Conservation (phyloP, 1,140 invertebrate genomes). For the Nasonia giraulti region DNA sequence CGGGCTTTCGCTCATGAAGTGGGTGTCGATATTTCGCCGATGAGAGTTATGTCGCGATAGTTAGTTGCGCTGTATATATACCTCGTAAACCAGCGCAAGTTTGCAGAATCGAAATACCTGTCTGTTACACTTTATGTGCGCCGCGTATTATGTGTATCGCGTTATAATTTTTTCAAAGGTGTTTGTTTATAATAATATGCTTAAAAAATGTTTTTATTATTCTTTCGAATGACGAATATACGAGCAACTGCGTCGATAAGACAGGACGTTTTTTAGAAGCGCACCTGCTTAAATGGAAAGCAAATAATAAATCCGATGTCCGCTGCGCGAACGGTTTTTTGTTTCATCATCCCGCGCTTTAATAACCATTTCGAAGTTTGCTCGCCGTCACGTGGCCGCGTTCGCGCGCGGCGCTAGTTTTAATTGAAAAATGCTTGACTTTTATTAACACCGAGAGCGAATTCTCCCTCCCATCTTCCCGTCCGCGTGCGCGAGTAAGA, state of each 20-base stretch:
- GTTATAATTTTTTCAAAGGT: no score
- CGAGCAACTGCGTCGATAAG: no score
- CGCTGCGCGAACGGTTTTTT: not conserved
- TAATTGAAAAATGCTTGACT: slow-evolving; percentile 53
- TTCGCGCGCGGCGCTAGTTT: not conserved
- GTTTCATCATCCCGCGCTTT: not conserved
- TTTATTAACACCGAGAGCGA: slow-evolving; percentile 48
- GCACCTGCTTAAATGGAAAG: no score
- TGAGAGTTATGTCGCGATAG: slow-evolving; percentile 29
- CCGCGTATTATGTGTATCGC: no score
- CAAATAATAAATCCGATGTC: not conserved
- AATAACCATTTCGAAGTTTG: slow-evolving; percentile 29
- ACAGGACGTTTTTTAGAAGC: no score
- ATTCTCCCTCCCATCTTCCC: slow-evolving; percentile 9
- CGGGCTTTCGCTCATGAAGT: slow-evolving; percentile 22
- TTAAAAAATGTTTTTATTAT: no score
- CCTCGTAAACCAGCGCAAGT: slow-evolving; percentile 3
- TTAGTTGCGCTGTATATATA: not conserved
- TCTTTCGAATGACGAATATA: no score
- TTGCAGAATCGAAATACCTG: not conserved
- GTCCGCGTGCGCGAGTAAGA: no score
- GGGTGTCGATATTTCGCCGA: slow-evolving; percentile 36
- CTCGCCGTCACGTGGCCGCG: not conserved
- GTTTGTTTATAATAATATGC: no score
- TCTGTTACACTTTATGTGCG: not conserved